These are phyloP conservation scores for Mayetiola destructor DNA, from an alignment of 2,888 invertebrate species.

Conservation along the genomic window DNA sequence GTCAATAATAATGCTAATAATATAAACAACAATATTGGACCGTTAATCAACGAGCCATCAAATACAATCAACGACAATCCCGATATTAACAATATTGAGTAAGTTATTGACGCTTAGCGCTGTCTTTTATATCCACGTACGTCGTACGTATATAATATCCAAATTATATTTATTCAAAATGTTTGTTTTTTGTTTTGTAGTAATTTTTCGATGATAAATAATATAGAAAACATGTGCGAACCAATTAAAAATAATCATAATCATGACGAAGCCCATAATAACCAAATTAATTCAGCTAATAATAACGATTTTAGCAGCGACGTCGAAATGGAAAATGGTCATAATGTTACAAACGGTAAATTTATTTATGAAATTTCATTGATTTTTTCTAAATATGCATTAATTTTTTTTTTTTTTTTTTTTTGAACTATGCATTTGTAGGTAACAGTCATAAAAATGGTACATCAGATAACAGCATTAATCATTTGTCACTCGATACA, in stretches of 20 bases:
- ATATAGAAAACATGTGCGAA: slow-evolving; percentile 6
- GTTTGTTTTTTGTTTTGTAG: neutral
- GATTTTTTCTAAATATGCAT: neutral
- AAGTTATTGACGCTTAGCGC: neutral
- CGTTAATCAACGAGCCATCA: slow-evolving; percentile 13
- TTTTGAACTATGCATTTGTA: too few species aligned
- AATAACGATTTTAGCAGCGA: slow-evolving; percentile 29
- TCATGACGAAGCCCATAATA: slow-evolving; percentile 21
- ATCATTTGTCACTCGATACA: slow-evolving; percentile 45
- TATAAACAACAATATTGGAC: slow-evolving; percentile 3
- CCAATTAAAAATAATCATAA: slow-evolving; percentile 13
- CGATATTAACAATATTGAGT: slow-evolving; percentile 38
- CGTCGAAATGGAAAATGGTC: slow-evolving; percentile 37
- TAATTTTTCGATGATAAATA: slow-evolving; percentile 13
- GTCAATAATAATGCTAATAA: slow-evolving; percentile 11
- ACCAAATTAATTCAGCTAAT: slow-evolving; percentile 22
- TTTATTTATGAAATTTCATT: neutral
- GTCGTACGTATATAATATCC: too few species aligned
- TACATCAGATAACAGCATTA: slow-evolving; percentile 27
- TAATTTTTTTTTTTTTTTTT: slow-evolving; percentile 13
- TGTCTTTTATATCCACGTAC: too few species aligned
- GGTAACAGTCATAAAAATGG: slow-evolving; percentile 33
- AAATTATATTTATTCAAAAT: too few species aligned
- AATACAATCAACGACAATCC: slow-evolving; percentile 39
- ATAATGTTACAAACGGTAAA: slow-evolving; percentile 30